phyloP scores from a whole-genome alignment of 2,113 vertebrate genomes.

The Pleuronectes platessa region DNA sequence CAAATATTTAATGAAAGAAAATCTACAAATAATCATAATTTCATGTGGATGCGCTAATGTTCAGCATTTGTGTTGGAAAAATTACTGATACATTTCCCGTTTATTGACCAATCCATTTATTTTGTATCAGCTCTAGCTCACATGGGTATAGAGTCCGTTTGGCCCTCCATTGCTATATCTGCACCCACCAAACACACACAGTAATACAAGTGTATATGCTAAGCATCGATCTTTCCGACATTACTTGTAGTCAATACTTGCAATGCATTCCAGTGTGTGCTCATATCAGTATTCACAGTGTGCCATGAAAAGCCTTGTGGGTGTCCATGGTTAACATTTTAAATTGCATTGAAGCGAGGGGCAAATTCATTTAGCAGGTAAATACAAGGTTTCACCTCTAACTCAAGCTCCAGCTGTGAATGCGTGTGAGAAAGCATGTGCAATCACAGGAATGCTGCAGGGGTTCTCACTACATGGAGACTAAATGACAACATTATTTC shows the following conservation, averaged over 20 bases:
- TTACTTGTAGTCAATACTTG: background rate
- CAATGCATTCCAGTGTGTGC: slow-evolving; percentile 7
- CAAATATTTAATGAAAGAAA: background rate
- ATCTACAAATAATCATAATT: background rate
- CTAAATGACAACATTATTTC: slow-evolving; percentile 65
- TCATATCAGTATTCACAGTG: slow-evolving; percentile 6
- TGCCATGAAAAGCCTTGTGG: slow-evolving; percentile 25
- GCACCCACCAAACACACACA: no score
- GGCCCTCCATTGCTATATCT: no score
- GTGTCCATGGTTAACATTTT: slow-evolving; percentile 39
- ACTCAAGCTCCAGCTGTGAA: slow-evolving; percentile 33
- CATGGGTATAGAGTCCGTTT: background rate
- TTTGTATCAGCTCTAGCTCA: background rate
- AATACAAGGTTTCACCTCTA: slow-evolving; percentile 52
- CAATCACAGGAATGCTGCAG: slow-evolving; percentile 49
- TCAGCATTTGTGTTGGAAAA: background rate
- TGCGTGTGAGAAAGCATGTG: slow-evolving; percentile 25
- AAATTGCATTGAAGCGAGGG: slow-evolving; percentile 37
- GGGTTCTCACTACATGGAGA: slow-evolving; percentile 29
- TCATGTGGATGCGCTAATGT: background rate
- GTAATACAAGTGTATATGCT: background rate
- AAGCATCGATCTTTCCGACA: background rate
- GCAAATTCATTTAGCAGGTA: slow-evolving; percentile 55
- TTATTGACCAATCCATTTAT: background rate
- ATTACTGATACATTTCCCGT: background rate